phyloP scores from a whole-genome alignment of 2,797 vertebrate genomes.

The Pangasius djambal region DNA sequence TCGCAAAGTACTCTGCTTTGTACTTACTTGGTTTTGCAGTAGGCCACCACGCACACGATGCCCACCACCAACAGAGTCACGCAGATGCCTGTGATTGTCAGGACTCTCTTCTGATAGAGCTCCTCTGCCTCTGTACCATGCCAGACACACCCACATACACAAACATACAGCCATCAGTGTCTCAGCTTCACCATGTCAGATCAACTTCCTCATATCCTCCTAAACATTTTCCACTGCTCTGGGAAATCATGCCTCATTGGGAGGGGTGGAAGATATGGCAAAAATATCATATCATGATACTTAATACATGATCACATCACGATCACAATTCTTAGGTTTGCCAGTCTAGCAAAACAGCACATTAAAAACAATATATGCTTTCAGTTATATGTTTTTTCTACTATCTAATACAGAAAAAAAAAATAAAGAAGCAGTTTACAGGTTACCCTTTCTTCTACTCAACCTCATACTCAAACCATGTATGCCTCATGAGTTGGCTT shows the following conservation, averaged over 20 bases:
- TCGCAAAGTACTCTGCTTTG: neutral
- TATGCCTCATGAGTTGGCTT: neutral
- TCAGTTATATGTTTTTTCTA: neutral
- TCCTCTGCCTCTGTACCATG: constrained; percentile 90
- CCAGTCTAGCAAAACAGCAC: neutral
- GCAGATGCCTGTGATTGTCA: constrained; percentile 98
- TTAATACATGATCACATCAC: neutral
- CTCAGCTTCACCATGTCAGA: neutral
- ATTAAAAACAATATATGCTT: neutral
- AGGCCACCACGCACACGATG: constrained; percentile 97
- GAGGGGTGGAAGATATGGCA: neutral
- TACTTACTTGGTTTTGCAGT: constrained; percentile 99
- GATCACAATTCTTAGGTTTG: neutral
- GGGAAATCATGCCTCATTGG: neutral
- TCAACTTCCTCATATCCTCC: neutral
- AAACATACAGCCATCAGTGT: constrained; percentile 33
- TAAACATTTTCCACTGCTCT: constrained; percentile 42
- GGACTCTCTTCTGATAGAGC: constrained; percentile 97
- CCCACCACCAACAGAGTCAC: constrained; percentile 96
- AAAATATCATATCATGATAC: neutral
- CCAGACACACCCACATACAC: constrained; percentile 54
- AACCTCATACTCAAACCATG: neutral
- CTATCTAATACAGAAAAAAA: neutral
- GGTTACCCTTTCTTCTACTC: neutral
- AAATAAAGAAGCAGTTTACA: neutral